Evolutionary conservation across 2,113 vertebrate genomes (phyloP), one percentile per base, ranked within the genome.

Genomic region (Carettochelys insculpta): DNA sequence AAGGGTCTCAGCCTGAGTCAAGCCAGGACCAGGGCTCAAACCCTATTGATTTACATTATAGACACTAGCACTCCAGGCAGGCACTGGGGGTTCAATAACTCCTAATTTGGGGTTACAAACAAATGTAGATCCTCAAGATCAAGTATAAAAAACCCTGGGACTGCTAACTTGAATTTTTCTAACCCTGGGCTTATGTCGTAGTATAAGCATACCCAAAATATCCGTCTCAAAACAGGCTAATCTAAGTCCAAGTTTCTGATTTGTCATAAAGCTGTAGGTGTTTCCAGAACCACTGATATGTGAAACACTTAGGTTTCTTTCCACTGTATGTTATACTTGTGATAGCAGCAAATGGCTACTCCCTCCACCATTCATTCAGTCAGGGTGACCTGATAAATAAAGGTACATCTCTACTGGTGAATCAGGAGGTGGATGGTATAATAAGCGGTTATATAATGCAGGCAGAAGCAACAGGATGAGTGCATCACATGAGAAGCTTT

Each of bases 391-490:
- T 45, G 87, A 52, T 4, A 88, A 90, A 58, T 3, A 80, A 88
- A 86, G 17, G 75, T 41, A 7, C 7, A 51, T 19, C 71, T 68
- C 5, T n/a, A 58, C 80, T 24, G 3, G 34, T 31, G 86, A 95
- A 82, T 54, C 24, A 24, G 10, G 45, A 38, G 22, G 61, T 71
- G 24, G 34, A n/a, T 38, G 31, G 61, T 38, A 38, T 43, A 73
- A 73, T 43, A 5, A 73, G 68, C 25, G 22, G 41, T 17, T 41
- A n/a, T 73, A 43, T 25, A 31, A 3, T 1, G 0, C 31, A 76
- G 19, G 34, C 3, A 0, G 0, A 94, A 89, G 48, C 5, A 50
- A 24, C 19, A 24, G 8, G 11, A 38, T 4, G 11, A 82, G 2
- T 73, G 50, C 31, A 89, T 73, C 0, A 1, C 20, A 77, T 6